Evolutionary conservation across 1,140 invertebrate species (phyloP).

Genomic region (Drosophila baimaii): DNA sequence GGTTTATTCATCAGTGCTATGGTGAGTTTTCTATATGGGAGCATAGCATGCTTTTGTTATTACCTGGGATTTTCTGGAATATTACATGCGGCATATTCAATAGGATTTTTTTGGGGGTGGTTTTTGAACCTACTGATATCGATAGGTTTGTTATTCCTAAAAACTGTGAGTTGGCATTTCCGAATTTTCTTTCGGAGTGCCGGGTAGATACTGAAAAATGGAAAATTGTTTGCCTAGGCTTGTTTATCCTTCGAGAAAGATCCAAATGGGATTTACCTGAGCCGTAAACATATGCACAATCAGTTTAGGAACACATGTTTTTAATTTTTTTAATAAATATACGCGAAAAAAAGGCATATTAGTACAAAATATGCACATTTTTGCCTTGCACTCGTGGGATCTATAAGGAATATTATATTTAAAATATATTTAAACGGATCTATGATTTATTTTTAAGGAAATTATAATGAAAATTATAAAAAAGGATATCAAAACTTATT

Average conservation of each 20-base stretch:
- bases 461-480: too few relatives aligned
- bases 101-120: background rate
- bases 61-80: background rate
- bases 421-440: too few relatives aligned
- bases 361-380: too few relatives aligned
- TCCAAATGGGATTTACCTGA: background rate
- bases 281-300: background rate
- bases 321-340: background rate
- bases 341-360: too few relatives aligned
- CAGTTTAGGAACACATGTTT: background rate
- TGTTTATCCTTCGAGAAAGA: too few relatives aligned
- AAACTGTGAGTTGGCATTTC: background rate
- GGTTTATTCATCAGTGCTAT: background rate
- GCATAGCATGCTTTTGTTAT: background rate
- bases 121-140: background rate
- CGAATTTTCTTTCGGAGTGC: slow-evolving; percentile 3
- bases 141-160: background rate
- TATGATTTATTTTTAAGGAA: too few relatives aligned
- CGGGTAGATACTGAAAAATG: background rate
- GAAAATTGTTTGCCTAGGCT: background rate
- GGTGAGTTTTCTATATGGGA: background rate
- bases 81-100: background rate
- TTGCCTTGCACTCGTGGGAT: too few relatives aligned
- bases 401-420: too few relatives aligned
- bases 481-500: too few relatives aligned